Evolutionary conservation across 2,888 invertebrate genomes (phyloP).

Genomic region (Coremacera marginata): DNA sequence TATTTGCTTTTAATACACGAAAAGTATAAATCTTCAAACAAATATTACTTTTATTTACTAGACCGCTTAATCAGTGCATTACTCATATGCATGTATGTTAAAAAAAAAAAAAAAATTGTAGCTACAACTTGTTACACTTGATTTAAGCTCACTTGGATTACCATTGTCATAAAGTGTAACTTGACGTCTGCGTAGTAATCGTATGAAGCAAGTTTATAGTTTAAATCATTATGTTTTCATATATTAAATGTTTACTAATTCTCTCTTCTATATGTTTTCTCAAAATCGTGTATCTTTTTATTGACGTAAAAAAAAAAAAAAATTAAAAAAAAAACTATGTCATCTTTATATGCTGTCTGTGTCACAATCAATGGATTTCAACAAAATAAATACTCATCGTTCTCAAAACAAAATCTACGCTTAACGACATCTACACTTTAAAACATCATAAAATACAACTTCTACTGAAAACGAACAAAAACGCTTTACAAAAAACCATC

Average conservation of each 20-base stretch:
- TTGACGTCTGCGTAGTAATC: neutral
- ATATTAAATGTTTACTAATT: conserved; percentile 2
- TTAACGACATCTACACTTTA: neutral
- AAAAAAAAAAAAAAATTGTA: neutral
- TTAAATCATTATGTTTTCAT: neutral
- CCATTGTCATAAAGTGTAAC: conserved; percentile 66
- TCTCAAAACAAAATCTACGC: neutral
- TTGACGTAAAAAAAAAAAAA: neutral
- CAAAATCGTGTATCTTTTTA: neutral
- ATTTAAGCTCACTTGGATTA: conserved; percentile 56
- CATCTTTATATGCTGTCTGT: too few species aligned
- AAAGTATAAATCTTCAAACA: neutral
- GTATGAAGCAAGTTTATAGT: neutral
- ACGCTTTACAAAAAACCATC: neutral
- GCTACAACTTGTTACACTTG: neutral
- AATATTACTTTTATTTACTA: too few species aligned
- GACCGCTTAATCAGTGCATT: neutral
- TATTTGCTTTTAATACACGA: neutral
- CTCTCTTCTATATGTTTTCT: conserved; percentile 1
- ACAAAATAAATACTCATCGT: neutral
- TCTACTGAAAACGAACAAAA: neutral
- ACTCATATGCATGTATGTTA: neutral
- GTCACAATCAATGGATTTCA: too few species aligned
- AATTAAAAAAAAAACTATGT: neutral
- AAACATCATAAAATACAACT: neutral